Evolutionary conservation across 2,113 vertebrate species (phyloP).

Genomic region (Rhinoptilus africanus): DNA sequence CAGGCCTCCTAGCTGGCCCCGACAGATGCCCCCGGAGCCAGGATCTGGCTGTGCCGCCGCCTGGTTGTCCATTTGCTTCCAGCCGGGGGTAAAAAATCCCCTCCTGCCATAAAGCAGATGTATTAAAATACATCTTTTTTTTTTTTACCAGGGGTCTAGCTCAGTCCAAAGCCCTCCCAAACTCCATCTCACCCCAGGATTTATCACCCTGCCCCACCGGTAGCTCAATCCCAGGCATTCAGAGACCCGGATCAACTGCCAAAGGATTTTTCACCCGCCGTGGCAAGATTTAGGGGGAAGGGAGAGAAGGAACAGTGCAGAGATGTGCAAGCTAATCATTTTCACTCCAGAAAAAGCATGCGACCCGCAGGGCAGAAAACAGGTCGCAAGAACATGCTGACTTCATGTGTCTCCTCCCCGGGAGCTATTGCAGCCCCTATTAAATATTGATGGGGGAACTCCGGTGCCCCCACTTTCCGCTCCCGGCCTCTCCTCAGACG

Average conservation of each 20-base stretch:
- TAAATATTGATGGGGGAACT: slow-evolving; percentile 52
- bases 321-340: neutral
- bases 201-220: fast-evolving
- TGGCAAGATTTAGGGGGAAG: neutral
- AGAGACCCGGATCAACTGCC: fast-evolving
- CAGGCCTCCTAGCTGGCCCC: neutral
- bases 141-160: neutral
- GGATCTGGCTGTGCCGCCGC: neutral
- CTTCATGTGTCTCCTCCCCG: neutral
- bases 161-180: neutral
- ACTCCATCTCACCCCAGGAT: fast-evolving
- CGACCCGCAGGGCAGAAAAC: neutral
- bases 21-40: neutral
- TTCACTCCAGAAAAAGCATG: neutral
- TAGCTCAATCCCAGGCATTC: fast-evolving
- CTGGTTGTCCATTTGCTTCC: fast-evolving
- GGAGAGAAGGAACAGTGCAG: neutral
- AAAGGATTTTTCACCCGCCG: no score
- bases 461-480: neutral
- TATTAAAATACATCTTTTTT: no score
- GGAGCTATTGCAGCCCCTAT: neutral
- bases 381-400: neutral
- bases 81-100: neutral
- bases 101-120: fast-evolving
- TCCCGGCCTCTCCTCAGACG: neutral